Percentiles rank a stretch among this genome's conserved stretches.
Evolutionary conservation across 2,113 vertebrate genomes (phyloP).

Genomic region (Etheostoma cragini): DNA sequence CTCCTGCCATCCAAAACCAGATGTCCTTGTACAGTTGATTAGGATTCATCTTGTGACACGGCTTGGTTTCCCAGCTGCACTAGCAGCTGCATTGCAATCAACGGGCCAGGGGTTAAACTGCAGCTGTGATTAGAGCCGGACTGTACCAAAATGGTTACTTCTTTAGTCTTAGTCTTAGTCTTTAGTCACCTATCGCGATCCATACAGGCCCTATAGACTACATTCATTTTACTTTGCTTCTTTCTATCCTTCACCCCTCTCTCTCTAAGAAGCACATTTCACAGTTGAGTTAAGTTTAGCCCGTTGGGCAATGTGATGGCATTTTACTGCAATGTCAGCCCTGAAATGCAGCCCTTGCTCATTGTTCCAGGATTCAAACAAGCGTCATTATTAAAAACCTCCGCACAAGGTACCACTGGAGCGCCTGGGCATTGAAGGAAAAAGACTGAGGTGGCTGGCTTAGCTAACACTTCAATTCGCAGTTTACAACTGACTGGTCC

Average conservation of each 20-base stretch:
- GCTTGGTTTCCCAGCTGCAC: slow-evolving; percentile 65
- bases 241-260: slow-evolving; percentile 22
- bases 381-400: slow-evolving; percentile 70
- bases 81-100: slow-evolving; percentile 76
- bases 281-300: slow-evolving; percentile 69
- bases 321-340: slow-evolving; percentile 75
- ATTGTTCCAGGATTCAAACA: slow-evolving; percentile 76
- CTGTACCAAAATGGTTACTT: slow-evolving; percentile 34
- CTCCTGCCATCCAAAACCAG: slow-evolving; percentile 57
- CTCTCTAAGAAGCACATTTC: slow-evolving; percentile 63
- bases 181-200: slow-evolving; percentile 1
- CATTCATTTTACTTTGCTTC: slow-evolving; percentile 25
- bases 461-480: slow-evolving; percentile 40
- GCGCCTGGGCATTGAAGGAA: slow-evolving; percentile 55
- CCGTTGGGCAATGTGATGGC: slow-evolving; percentile 69
- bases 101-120: slow-evolving; percentile 58
- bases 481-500: slow-evolving; percentile 43
- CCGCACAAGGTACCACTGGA: slow-evolving; percentile 48
- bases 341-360: slow-evolving; percentile 69
- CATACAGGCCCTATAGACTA: neutral
- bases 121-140: slow-evolving; percentile 69
- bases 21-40: slow-evolving; percentile 70
- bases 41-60: slow-evolving; percentile 56
- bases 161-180: no score
- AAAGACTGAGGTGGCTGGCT: slow-evolving; percentile 46